phyloP scores from a whole-genome alignment of 2,888 invertebrate genomes.

The Mimas tiliae region DNA sequence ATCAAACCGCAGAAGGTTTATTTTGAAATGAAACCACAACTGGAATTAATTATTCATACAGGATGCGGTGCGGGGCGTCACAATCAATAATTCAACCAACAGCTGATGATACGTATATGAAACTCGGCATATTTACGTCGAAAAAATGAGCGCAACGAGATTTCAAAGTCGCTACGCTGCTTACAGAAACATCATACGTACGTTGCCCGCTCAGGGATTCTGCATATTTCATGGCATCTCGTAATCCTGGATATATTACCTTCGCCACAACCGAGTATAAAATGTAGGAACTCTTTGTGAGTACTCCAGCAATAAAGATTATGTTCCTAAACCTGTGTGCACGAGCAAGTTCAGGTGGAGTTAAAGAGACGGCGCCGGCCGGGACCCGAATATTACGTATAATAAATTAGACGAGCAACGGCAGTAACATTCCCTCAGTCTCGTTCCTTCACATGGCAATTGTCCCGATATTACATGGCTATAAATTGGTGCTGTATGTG shows the following conservation, averaged over 20 bases:
- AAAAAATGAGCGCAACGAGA: slow-evolving; percentile 43
- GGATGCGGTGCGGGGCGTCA: slow-evolving; percentile 42
- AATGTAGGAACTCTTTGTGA: slow-evolving; percentile 63
- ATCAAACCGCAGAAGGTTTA: slow-evolving; percentile 39
- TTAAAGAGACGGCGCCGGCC: slow-evolving; percentile 45
- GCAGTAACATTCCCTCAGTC: slow-evolving; percentile 62
- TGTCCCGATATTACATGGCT: slow-evolving; percentile 75
- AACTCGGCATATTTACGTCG: slow-evolving; percentile 42
- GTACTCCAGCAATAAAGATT: slow-evolving; percentile 68
- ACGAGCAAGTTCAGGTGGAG: slow-evolving; percentile 49
- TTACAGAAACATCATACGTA: slow-evolving; percentile 51
- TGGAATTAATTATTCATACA: slow-evolving; percentile 50
- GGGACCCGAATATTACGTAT: slow-evolving; percentile 69
- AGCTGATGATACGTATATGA: slow-evolving; percentile 43
- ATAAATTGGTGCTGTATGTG: slow-evolving; percentile 59
- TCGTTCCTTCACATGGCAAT: slow-evolving; percentile 69
- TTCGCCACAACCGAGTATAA: slow-evolving; percentile 54
- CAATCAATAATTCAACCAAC: slow-evolving; percentile 52
- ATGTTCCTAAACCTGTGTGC: slow-evolving; percentile 66
- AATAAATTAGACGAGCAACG: slow-evolving; percentile 69
- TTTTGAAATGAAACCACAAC: slow-evolving; percentile 45
- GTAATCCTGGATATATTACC: slow-evolving; percentile 59
- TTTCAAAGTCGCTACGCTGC: slow-evolving; percentile 43
- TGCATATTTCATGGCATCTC: slow-evolving; percentile 57
- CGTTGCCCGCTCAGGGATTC: slow-evolving; percentile 49